Evolutionary conservation across 2,797 vertebrate genomes (phyloP).

Genomic region (Lepilemur ruficaudatus): DNA sequence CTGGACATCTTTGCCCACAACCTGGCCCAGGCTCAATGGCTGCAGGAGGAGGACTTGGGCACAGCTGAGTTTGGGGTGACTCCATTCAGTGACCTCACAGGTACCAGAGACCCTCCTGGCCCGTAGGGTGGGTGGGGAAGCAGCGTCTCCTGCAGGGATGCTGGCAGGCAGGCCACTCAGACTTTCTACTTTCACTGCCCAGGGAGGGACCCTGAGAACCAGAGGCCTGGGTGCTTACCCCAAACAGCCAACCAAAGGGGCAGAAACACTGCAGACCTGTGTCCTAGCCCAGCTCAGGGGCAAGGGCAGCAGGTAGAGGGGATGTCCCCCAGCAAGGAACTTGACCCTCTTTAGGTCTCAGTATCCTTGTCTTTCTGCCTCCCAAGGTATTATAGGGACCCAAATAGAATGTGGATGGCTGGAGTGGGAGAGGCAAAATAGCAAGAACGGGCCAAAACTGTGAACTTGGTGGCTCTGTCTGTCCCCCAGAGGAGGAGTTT

Average conservation of each 20-base stretch:
- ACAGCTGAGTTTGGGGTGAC: slow-evolving; percentile 92
- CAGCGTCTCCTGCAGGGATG: background rate
- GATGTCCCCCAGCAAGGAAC: background rate
- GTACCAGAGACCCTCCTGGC: slow-evolving; percentile 5
- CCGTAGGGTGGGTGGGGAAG: background rate
- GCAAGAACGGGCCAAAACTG: background rate
- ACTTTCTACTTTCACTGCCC: background rate
- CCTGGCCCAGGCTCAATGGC: slow-evolving; percentile 85
- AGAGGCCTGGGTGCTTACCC: background rate
- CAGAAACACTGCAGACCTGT: background rate
- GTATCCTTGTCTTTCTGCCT: background rate
- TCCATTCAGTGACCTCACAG: slow-evolving; percentile 93
- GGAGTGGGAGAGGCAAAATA: background rate
- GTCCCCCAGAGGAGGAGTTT: slow-evolving; percentile 68
- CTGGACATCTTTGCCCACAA: slow-evolving; percentile 89
- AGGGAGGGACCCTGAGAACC: background rate
- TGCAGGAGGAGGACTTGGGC: slow-evolving; percentile 89
- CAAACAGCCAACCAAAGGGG: background rate
- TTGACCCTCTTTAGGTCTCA: background rate
- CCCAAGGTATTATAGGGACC: background rate
- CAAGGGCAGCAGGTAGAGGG: background rate
- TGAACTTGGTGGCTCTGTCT: background rate
- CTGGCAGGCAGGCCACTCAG: background rate
- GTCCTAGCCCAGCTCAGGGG: background rate
- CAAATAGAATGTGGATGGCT: background rate